A percentile compares a stretch with the other conserved stretches of the same genome.
Conservation (phyloP, 2,797 vertebrate species). For the Chelonia mydas region DNA sequence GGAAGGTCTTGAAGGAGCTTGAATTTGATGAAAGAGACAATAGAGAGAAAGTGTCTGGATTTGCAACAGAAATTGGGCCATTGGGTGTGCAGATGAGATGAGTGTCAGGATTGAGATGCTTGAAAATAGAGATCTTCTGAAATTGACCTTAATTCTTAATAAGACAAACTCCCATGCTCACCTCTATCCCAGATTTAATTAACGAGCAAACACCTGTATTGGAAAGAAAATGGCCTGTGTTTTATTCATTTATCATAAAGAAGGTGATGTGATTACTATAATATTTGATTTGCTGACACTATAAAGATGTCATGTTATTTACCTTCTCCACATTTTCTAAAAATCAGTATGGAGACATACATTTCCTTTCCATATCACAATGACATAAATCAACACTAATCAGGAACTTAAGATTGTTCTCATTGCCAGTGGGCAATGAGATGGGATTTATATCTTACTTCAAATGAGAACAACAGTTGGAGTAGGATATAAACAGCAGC, state of each 20-base stretch:
- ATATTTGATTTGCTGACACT: background rate
- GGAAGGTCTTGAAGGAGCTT: background rate
- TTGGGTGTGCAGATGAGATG: background rate
- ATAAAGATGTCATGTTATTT: background rate
- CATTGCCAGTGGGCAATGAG: background rate
- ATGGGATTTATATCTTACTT: background rate
- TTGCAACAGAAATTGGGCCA: background rate
- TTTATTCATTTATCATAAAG: background rate
- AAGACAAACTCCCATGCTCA: background rate
- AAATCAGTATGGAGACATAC: background rate
- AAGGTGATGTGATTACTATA: background rate
- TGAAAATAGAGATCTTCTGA: background rate
- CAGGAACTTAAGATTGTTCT: background rate
- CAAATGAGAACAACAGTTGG: background rate
- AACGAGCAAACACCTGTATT: background rate
- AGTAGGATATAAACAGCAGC: background rate
- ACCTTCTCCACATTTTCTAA: background rate
- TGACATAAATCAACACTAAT: background rate
- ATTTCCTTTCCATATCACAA: constrained; percentile 10
- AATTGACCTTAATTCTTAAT: background rate
- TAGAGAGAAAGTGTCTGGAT: background rate
- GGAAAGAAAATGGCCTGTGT: background rate
- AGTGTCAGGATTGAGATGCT: background rate
- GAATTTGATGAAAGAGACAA: background rate
- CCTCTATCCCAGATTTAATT: background rate